A percentile compares a stretch with the other conserved stretches of the same genome.
Evolutionary conservation across 2,888 invertebrate species (phyloP).

Genomic region (Volucella zonaria): DNA sequence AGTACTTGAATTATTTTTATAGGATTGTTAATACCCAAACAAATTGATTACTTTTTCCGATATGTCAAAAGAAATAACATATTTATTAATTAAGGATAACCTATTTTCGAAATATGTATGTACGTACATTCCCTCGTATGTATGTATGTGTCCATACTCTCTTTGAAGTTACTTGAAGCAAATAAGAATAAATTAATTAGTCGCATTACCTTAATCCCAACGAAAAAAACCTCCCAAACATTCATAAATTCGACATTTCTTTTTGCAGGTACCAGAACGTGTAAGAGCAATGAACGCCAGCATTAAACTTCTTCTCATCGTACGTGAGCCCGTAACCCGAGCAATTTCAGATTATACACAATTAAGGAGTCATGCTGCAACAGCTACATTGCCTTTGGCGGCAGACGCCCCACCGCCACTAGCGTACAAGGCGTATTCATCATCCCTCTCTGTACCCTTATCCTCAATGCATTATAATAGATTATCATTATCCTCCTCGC

Average conservation of each 20-base stretch:
- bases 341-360: conserved; percentile 99
- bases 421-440: conserved; percentile 45
- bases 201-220: too few relatives aligned
- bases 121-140: too few relatives aligned
- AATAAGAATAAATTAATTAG: too few relatives aligned
- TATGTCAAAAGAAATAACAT: too few relatives aligned
- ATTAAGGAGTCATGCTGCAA: conserved; percentile 91
- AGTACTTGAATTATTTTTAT: too few relatives aligned
- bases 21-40: too few relatives aligned
- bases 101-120: too few relatives aligned
- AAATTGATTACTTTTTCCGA: too few relatives aligned
- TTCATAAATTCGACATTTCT: background rate
- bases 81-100: too few relatives aligned
- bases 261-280: conserved; percentile 91
- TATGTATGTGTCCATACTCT: too few relatives aligned
- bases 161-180: too few relatives aligned
- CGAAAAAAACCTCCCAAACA: too few relatives aligned
- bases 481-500: conserved; percentile 77
- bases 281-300: conserved; percentile 97
- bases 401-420: conserved; percentile 68
- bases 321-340: conserved; percentile 97
- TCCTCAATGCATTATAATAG: conserved; percentile 78
- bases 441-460: conserved; percentile 59
- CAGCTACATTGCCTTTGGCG: conserved; percentile 86
- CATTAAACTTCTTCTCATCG: conserved; percentile 94